Evolutionary conservation across 2,113 vertebrate genomes (phyloP), one percentile per base, ranked within the genome.

Genomic region (Alosa alosa): DNA sequence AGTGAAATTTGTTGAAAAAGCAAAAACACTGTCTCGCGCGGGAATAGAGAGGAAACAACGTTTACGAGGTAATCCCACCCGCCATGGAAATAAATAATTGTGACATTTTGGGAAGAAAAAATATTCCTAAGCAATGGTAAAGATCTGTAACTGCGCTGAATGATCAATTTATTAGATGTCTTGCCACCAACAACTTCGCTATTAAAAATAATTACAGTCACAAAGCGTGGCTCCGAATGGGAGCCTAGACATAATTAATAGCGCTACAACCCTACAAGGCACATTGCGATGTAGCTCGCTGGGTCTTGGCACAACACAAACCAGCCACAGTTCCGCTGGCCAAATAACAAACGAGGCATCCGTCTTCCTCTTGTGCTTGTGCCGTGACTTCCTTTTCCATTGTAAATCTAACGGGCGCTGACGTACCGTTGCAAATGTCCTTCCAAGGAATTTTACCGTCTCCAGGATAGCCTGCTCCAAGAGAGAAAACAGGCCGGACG

Each of bases 201-300:
- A 91, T 91, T 87, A 88, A 91, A 94, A 88, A 87, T 9, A 88
- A 91, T 91, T 84, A 85, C 82, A 60, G 31, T 78, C 72, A 39
- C 72, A 78, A 78, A 78, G 25, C 72, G 72, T 78, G 72, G 72
- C 72, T 78, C 31, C 72, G 5, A 36, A 31, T 78, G 36, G 64
- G 64, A 68, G 64, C 10, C n/a, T 1, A 75, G 72, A 78, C 31
- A 22, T 60, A 60, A 60, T 60, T 20, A 60, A 78, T 78, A 78
- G 72, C 72, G 31, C 31, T 41, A 17, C 72, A 78, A 78, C 25
- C 72, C 31, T 78, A 36, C 25, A 78, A 78, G 72, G 72, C 36
- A 15, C 72, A 78, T 36, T 41, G 72, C 25, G 11, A 36, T 78
- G 72, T 78, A 78, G 72, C 64, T 3, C n/a, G 64, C 72, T 15